Evolutionary conservation across 2,888 invertebrate species (phyloP).

Genomic region (Meta bourneti): DNA sequence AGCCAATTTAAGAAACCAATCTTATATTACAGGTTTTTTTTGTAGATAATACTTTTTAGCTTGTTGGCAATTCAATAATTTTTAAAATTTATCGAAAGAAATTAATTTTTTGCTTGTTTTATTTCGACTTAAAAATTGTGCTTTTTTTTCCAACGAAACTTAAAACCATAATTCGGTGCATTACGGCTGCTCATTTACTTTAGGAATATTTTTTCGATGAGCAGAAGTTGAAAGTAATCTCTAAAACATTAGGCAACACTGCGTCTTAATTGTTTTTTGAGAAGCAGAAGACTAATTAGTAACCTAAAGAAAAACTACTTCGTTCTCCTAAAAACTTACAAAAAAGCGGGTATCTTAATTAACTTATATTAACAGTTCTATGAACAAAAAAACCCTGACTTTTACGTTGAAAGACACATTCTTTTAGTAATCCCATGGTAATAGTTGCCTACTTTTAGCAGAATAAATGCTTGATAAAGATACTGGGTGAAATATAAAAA

Average conservation of each 20-base stretch:
- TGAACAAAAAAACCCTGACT: not conserved
- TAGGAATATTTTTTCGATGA: not conserved
- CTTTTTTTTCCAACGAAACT: not conserved
- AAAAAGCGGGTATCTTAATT: slow-evolving; percentile 61
- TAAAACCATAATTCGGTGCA: not conserved
- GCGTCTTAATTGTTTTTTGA: slow-evolving; percentile 57
- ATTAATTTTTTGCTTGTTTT: not conserved
- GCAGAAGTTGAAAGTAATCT: slow-evolving; percentile 27
- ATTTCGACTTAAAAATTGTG: not conserved
- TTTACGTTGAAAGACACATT: slow-evolving; percentile 25
- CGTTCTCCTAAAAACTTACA: slow-evolving; percentile 39
- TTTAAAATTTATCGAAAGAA: not conserved
- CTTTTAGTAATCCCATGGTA: slow-evolving; percentile 43
- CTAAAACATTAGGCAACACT: slow-evolving; percentile 42
- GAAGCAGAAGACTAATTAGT: slow-evolving; percentile 51
- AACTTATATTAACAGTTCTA: slow-evolving; percentile 63
- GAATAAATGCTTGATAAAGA: not conserved
- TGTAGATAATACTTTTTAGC: no score
- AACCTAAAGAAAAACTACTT: slow-evolving; percentile 41
- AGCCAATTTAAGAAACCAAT: no score
- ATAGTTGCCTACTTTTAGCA: not conserved
- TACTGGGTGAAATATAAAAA: not conserved
- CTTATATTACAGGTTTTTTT: no score
- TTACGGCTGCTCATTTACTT: not conserved
- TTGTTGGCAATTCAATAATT: not conserved